phyloP scores from a whole-genome alignment of 2,797 vertebrate genomes.

The Ptychobarbus kaznakovi region DNA sequence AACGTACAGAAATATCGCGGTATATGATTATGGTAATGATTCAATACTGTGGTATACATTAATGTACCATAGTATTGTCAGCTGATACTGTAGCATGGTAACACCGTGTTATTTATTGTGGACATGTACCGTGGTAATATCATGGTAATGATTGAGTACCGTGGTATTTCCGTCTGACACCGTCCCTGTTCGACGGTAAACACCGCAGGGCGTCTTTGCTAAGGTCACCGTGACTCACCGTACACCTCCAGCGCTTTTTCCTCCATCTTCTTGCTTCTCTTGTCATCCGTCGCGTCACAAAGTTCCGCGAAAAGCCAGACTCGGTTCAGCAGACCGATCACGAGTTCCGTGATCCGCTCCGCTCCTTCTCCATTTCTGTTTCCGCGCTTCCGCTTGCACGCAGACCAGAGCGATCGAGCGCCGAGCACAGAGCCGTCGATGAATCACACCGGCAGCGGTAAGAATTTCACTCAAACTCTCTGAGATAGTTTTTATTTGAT shows the following conservation, averaged over 20 bases:
- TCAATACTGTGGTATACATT: not conserved
- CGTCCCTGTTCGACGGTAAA: not conserved
- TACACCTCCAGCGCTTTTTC: slow-evolving; percentile 93
- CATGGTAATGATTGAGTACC: not conserved
- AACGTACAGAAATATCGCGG: not conserved
- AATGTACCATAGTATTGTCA: not conserved
- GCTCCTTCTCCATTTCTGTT: slow-evolving; percentile 74
- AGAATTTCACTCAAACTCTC: too few relatives aligned
- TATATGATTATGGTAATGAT: not conserved
- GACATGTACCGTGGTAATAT: not conserved
- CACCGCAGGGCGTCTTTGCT: not conserved
- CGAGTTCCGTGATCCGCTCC: slow-evolving; percentile 76
- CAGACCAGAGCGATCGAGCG: slow-evolving; percentile 12
- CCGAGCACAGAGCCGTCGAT: not conserved
- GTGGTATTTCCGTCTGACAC: not conserved
- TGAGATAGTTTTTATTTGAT: too few relatives aligned
- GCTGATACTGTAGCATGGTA: not conserved
- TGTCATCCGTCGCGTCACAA: slow-evolving; percentile 68
- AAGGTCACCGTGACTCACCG: slow-evolving; percentile 74
- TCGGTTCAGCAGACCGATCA: slow-evolving; percentile 74
- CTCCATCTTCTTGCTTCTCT: slow-evolving; percentile 81
- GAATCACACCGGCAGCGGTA: too few relatives aligned
- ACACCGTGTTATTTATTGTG: not conserved
- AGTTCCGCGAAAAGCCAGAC: slow-evolving; percentile 73
- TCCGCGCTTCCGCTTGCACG: not conserved